Evolutionary conservation across 2,113 vertebrate genomes (phyloP).

Genomic region (Mustela nigripes): DNA sequence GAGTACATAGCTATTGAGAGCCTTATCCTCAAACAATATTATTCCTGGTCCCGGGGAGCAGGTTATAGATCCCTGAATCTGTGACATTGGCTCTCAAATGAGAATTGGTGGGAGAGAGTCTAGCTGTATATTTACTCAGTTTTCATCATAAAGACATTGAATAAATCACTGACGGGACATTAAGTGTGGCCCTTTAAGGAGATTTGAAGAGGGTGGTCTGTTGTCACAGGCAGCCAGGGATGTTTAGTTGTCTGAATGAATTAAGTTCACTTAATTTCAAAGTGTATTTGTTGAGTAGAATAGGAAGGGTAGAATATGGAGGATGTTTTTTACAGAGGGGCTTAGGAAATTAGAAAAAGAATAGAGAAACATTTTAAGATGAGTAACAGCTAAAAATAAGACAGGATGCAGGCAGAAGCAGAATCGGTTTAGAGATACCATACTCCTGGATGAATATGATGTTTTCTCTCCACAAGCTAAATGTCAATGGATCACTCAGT

Average conservation of each 20-base stretch:
- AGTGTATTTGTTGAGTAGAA: background rate
- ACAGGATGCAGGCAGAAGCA: background rate
- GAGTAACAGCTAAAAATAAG: background rate
- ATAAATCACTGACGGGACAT: background rate
- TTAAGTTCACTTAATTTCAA: background rate
- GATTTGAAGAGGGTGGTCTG: background rate
- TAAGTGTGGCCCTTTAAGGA: background rate
- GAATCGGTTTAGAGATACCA: background rate
- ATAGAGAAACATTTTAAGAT: background rate
- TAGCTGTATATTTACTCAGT: background rate
- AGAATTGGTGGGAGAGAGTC: background rate
- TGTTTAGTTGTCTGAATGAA: background rate
- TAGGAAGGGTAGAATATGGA: background rate
- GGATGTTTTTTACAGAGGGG: background rate
- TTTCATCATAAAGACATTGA: background rate
- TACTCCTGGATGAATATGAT: background rate
- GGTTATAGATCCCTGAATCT: background rate
- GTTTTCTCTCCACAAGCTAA: background rate
- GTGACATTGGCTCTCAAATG: background rate
- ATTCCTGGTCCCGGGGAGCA: background rate
- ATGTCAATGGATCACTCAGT: background rate
- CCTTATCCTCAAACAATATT: background rate
- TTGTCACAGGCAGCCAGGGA: background rate
- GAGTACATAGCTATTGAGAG: background rate
- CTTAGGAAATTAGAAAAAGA: background rate